Evolutionary conservation across 2,113 vertebrate genomes (phyloP).

Genomic region (Eurypyga helias): DNA sequence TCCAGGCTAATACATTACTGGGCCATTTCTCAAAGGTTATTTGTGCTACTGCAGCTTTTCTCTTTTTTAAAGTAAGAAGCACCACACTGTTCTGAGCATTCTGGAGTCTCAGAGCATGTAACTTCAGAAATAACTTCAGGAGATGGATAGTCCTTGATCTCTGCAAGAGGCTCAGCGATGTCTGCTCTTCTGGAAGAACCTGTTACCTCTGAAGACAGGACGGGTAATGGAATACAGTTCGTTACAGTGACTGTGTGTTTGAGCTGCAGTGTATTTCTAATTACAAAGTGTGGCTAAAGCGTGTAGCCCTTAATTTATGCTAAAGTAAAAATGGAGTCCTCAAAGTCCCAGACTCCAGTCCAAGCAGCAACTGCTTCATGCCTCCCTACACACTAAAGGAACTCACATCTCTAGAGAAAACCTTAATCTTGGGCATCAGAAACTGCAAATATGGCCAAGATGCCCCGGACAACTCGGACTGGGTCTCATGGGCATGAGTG

Average conservation of each 20-base stretch:
- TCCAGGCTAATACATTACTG: not conserved
- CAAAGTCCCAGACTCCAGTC: not conserved
- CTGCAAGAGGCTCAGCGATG: too few species aligned
- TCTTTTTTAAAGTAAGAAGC: not conserved
- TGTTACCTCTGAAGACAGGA: not conserved
- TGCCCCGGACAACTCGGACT: not conserved
- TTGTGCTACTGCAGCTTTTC: not conserved
- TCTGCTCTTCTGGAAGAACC: not conserved
- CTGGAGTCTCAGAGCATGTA: not conserved
- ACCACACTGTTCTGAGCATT: accelerated
- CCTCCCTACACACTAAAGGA: not conserved
- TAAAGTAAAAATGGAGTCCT: not conserved
- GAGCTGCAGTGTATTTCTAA: not conserved
- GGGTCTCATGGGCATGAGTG: not conserved
- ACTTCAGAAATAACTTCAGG: not conserved
- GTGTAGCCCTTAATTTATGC: not conserved
- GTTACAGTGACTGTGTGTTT: accelerated
- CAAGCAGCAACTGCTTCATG: not conserved
- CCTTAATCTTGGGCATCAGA: not conserved
- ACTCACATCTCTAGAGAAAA: not conserved
- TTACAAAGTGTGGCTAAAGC: not conserved
- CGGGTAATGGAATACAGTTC: not conserved
- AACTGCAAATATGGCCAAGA: not conserved
- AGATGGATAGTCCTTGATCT: not conserved
- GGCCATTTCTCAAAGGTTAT: not conserved